These are phyloP conservation scores for Drosophila subobscura DNA, from an alignment of 1,140 invertebrate genomes.

Conservation along the genomic window DNA sequence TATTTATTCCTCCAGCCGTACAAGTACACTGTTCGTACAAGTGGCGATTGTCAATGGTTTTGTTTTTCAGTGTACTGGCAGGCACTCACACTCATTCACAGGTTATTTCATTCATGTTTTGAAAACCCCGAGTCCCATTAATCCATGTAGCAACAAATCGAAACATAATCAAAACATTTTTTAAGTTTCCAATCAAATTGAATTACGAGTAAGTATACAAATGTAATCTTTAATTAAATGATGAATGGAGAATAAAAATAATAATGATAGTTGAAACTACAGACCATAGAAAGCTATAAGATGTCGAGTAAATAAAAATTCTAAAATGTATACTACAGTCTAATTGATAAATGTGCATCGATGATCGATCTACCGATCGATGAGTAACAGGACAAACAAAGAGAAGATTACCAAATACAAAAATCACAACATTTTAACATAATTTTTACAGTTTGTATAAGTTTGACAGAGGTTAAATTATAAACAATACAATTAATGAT, in stretches of 20 bases:
- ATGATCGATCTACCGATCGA: conserved; percentile 15
- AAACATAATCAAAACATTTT: conserved; percentile 81
- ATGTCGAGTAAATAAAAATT: conserved; percentile 62
- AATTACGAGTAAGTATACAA: conserved; percentile 64
- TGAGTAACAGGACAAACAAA: conserved; percentile 58
- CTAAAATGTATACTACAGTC: conserved; percentile 64
- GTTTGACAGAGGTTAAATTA: conserved; percentile 49
- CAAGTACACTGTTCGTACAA: conserved; percentile 38
- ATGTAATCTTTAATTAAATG: conserved; percentile 61
- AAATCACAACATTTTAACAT: conserved; percentile 76
- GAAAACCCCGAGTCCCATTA: conserved; percentile 31
- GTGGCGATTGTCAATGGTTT: conserved; percentile 33
- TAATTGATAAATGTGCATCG: conserved; percentile 56
- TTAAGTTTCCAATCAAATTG: conserved; percentile 79
- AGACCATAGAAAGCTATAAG: conserved; percentile 46
- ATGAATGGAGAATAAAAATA: conserved; percentile 22
- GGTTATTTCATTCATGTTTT: conserved; percentile 28
- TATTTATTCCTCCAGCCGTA: conserved; percentile 39
- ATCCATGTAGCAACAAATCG: conserved; percentile 65
- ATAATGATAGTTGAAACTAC: conserved; percentile 38
- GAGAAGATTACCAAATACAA: conserved; percentile 45
- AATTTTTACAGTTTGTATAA: conserved; percentile 78
- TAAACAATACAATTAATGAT: conserved; percentile 38
- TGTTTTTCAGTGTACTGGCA: conserved; percentile 38
- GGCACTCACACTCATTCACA: conserved; percentile 33